phyloP scores from a whole-genome alignment of 2,797 vertebrate species.

The Crax fasciolata region DNA sequence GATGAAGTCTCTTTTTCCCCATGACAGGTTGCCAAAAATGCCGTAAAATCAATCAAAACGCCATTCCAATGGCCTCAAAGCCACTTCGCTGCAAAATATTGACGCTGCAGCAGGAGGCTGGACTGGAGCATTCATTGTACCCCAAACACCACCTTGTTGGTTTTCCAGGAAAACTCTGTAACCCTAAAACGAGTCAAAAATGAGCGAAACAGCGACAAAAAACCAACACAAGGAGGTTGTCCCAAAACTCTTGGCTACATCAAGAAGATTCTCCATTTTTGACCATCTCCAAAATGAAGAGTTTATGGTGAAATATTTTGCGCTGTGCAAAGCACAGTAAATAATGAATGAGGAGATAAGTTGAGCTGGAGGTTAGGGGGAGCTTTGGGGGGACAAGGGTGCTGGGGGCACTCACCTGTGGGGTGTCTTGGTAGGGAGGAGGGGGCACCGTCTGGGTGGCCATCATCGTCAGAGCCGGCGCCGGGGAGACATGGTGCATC shows the following conservation, averaged over 20 bases:
- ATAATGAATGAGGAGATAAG: neutral
- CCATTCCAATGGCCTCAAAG: neutral
- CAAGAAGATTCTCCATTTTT: neutral
- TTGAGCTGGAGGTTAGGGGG: accelerated
- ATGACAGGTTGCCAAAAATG: neutral
- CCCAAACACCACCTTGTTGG: accelerated
- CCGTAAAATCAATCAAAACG: neutral
- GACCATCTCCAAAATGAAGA: accelerated
- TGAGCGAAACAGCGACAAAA: accelerated
- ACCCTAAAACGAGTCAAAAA: neutral
- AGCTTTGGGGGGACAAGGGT: neutral
- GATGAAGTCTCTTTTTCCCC: neutral
- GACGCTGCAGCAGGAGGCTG: neutral
- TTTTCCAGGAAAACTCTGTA: neutral
- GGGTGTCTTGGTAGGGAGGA: conserved; percentile 98
- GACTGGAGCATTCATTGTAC: neutral
- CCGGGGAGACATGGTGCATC: conserved; percentile 99
- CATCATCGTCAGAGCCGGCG: conserved; percentile 99
- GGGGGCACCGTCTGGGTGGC: conserved; percentile 99
- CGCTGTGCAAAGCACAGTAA: neutral
- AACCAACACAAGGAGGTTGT: neutral
- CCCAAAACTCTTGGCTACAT: neutral
- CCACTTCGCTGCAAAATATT: neutral
- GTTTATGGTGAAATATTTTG: neutral
- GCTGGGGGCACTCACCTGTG: conserved; percentile 88